Conservation (phyloP, 2,113 vertebrate species). For the Nothoprocta perdicaria region DNA sequence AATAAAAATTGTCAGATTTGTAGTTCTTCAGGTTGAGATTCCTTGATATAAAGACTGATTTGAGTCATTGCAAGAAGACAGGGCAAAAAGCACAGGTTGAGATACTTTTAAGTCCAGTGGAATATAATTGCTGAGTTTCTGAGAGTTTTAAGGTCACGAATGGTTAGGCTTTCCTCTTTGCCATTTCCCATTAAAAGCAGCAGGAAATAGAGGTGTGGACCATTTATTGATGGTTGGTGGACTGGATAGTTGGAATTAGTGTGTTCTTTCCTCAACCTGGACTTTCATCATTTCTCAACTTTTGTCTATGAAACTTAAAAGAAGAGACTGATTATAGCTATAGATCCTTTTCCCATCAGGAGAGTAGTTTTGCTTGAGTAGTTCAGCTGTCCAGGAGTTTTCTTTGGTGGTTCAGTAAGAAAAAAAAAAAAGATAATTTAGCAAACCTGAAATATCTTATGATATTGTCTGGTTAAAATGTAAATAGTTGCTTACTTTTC, state of each 20-base stretch:
- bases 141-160: neutral
- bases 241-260: neutral
- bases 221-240: neutral
- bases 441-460: neutral
- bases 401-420: neutral
- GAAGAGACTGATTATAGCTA: neutral
- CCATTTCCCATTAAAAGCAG: neutral
- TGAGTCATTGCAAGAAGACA: neutral
- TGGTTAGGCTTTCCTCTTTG: neutral
- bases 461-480: neutral
- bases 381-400: neutral
- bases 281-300: neutral
- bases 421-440: neutral
- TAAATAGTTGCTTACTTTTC: neutral
- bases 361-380: neutral
- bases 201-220: neutral
- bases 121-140: rapidly evolving
- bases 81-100: rapidly evolving
- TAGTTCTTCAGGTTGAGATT: rapidly evolving
- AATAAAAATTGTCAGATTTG: neutral
- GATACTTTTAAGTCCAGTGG: neutral
- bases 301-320: neutral
- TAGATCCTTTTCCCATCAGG: neutral
- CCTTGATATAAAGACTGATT: neutral
- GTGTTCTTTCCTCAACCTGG: neutral